phyloP scores from a whole-genome alignment of 2,888 invertebrate species.

The Ypsolopha scabrella region DNA sequence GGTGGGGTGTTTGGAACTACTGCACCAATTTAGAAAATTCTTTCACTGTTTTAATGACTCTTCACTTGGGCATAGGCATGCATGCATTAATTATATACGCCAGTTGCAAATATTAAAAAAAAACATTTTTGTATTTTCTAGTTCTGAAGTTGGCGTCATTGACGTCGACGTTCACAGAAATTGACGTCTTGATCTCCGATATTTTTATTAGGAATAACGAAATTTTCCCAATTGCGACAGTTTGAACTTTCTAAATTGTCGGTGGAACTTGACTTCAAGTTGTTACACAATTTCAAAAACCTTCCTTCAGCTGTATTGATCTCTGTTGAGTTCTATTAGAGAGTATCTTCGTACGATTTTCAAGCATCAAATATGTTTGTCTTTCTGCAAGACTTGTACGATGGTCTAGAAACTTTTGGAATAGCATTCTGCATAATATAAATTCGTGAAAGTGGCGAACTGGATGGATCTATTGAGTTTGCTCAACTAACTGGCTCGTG shows the following conservation, averaged over 20 bases:
- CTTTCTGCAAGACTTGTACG: background rate
- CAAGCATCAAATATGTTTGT: background rate
- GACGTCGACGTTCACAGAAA: no score
- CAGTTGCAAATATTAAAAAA: no score
- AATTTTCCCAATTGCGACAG: slow-evolving; percentile 24
- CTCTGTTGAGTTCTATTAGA: background rate
- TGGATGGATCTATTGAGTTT: no score
- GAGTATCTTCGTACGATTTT: background rate
- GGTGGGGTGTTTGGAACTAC: no score
- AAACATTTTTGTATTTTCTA: no score
- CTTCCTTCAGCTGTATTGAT: background rate
- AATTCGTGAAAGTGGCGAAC: background rate
- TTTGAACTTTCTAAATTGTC: slow-evolving; percentile 12
- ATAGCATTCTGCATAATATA: slow-evolving; percentile 26
- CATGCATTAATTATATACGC: no score
- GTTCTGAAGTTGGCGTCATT: no score
- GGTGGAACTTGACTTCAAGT: slow-evolving; percentile 22
- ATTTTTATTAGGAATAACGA: slow-evolving; percentile 12
- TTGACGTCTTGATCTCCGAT: no score
- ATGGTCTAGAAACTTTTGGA: slow-evolving; percentile 18
- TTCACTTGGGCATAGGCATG: no score
- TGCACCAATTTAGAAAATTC: no score
- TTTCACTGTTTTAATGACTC: no score
- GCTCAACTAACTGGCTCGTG: no score
- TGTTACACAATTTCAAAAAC: slow-evolving; percentile 20